Evolutionary conservation across 2,888 invertebrate species (phyloP).

Genomic region (Cerastis leucographa): DNA sequence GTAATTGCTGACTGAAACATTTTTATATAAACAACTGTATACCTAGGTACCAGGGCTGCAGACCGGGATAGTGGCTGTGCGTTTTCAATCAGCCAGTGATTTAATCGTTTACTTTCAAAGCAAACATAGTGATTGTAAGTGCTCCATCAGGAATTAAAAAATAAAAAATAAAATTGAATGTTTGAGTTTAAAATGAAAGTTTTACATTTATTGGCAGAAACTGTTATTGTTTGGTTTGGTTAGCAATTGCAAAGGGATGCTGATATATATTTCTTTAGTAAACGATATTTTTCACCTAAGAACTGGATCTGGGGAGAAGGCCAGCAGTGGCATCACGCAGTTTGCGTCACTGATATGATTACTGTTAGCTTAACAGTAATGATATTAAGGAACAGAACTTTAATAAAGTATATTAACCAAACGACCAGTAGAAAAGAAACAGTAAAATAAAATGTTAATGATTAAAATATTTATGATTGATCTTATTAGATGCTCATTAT

Average conservation of each 20-base stretch:
- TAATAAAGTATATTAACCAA: background rate
- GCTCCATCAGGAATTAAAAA: background rate
- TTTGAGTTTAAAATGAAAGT: background rate
- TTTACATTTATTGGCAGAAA: background rate
- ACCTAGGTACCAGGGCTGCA: background rate
- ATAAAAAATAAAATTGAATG: background rate
- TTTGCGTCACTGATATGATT: no score
- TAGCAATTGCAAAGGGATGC: background rate
- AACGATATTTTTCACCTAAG: background rate
- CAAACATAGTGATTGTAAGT: background rate
- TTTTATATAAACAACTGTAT: background rate
- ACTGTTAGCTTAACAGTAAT: no score
- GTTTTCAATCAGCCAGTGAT: background rate
- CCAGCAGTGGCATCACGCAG: no score
- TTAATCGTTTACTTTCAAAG: constrained; percentile 1
- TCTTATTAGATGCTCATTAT: background rate
- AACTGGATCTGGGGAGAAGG: no score
- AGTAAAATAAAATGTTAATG: background rate
- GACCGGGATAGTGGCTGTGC: background rate
- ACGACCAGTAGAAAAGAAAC: background rate
- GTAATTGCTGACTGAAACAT: no score
- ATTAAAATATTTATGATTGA: background rate
- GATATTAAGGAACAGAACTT: background rate
- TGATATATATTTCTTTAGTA: background rate
- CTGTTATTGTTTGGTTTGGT: background rate